A percentile compares a stretch with the other conserved stretches of the same genome.
phyloP scores from a whole-genome alignment of 2,797 vertebrate species.

The Microctenopoma lineatum region DNA sequence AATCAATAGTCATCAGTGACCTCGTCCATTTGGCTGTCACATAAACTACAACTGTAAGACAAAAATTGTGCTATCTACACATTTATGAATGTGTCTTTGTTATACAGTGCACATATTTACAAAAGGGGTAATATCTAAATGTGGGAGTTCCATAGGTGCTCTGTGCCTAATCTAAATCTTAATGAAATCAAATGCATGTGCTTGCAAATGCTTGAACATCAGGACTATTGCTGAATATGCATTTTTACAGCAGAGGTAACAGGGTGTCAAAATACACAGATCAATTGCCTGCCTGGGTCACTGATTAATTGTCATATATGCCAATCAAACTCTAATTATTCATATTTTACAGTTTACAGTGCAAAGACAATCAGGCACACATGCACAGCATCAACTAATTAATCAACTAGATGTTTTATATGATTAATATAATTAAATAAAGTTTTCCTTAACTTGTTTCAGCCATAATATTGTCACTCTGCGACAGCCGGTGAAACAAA shows the following conservation, averaged over 20 bases:
- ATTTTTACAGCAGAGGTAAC: conserved; percentile 64
- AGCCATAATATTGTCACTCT: neutral
- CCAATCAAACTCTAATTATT: conserved; percentile 80
- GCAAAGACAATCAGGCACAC: conserved; percentile 21
- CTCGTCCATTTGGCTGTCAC: conserved; percentile 72
- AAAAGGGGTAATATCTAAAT: neutral
- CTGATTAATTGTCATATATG: conserved; percentile 77
- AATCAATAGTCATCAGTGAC: conserved; percentile 87
- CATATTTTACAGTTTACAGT: conserved; percentile 57
- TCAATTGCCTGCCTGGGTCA: conserved; percentile 73
- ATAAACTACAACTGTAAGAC: conserved; percentile 69
- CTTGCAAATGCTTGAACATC: conserved; percentile 24
- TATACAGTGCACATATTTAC: neutral
- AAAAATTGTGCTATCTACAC: conserved; percentile 56
- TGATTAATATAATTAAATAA: neutral
- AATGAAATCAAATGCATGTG: conserved; percentile 25
- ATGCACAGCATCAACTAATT: conserved; percentile 29
- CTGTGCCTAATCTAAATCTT: neutral
- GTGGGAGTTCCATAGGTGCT: neutral
- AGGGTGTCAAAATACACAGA: conserved; percentile 68
- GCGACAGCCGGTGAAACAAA: neutral
- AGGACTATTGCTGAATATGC: conserved; percentile 63
- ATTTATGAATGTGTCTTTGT: conserved; percentile 19
- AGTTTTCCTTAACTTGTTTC: neutral
- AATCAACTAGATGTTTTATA: conserved; percentile 30